A percentile compares a stretch with the other conserved stretches of the same genome.
Conservation (phyloP, 2,888 invertebrate genomes). For the Diploptera punctata region DNA sequence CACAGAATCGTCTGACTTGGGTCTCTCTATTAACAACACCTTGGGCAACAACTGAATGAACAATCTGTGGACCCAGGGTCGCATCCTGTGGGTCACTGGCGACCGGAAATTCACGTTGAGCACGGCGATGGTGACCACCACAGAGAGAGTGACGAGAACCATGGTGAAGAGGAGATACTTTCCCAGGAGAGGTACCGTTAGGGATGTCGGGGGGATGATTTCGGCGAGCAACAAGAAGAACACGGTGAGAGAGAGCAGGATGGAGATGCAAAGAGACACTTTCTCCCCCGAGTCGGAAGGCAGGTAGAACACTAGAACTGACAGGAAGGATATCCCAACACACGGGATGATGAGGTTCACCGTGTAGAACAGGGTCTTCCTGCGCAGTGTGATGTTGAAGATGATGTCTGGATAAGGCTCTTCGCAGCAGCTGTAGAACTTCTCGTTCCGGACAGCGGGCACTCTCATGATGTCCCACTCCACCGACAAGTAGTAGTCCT, state of each 20-base stretch:
- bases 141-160: constrained; percentile 92
- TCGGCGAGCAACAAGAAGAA: constrained; percentile 93
- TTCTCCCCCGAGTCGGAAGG: constrained; percentile 98
- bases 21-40: constrained; percentile 86
- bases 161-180: constrained; percentile 94
- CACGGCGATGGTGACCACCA: constrained; percentile 92
- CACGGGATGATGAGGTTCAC: constrained; percentile 97
- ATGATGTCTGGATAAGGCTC: constrained; percentile 98
- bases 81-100: constrained; percentile 91
- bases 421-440: constrained; percentile 95
- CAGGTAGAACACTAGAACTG: constrained; percentile 95
- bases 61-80: constrained; percentile 87
- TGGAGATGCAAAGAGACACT: constrained; percentile 93
- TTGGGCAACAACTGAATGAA: constrained; percentile 59
- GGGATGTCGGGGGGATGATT: constrained; percentile 93
- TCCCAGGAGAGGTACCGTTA: constrained; percentile 89
- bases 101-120: constrained; percentile 91
- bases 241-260: constrained; percentile 90
- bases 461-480: constrained; percentile 98
- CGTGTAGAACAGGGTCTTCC: constrained; percentile 97
- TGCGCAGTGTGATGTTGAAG: constrained; percentile 92
- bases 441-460: constrained; percentile 88
- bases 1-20: constrained; percentile 71
- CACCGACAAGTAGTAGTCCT: constrained; percentile 95
- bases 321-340: constrained; percentile 95